These are phyloP conservation scores for Tetranychus truncatus DNA, from an alignment of 2,888 invertebrate genomes.

Conservation along the genomic window DNA sequence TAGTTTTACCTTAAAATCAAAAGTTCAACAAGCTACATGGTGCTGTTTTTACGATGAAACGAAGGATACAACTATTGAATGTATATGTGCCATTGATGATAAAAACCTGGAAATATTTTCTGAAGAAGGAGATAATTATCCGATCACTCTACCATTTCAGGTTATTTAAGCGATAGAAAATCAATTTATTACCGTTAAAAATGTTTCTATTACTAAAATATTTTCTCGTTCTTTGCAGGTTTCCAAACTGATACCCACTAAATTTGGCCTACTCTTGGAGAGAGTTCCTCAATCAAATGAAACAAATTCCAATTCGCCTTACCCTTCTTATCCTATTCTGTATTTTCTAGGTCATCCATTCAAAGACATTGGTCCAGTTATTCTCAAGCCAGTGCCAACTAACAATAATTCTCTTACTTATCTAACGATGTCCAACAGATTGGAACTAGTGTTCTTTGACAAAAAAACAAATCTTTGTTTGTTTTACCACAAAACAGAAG, in stretches of 20 bases:
- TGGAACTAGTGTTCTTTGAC: conserved; percentile 45
- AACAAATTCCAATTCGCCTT: background rate
- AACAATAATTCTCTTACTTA: conserved; percentile 32
- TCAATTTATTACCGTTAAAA: conserved; percentile 7
- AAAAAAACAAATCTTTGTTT: conserved; percentile 60
- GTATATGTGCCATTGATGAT: conserved; percentile 24
- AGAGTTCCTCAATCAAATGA: conserved; percentile 23
- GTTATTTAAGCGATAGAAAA: conserved; percentile 29
- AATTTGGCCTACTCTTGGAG: conserved; percentile 66
- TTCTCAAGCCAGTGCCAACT: conserved; percentile 30
- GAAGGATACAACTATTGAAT: background rate
- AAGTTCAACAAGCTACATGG: conserved; percentile 45
- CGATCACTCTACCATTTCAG: conserved; percentile 54
- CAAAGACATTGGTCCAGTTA: conserved; percentile 70
- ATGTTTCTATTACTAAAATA: background rate
- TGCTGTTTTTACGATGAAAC: conserved; percentile 16
- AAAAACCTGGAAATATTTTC: conserved; percentile 23
- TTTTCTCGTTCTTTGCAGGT: conserved; percentile 15
- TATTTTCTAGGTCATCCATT: conserved; percentile 74
- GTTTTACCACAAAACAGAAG: conserved; percentile 54
- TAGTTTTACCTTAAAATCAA: conserved; percentile 62
- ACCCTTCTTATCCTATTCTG: conserved; percentile 46
- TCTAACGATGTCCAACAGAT: conserved; percentile 44
- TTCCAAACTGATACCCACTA: conserved; percentile 57
- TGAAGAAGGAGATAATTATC: conserved; percentile 59